Evolutionary conservation across 1,140 invertebrate genomes (phyloP), one percentile per base, ranked within the genome.

Genomic region (Tribolium madens): DNA sequence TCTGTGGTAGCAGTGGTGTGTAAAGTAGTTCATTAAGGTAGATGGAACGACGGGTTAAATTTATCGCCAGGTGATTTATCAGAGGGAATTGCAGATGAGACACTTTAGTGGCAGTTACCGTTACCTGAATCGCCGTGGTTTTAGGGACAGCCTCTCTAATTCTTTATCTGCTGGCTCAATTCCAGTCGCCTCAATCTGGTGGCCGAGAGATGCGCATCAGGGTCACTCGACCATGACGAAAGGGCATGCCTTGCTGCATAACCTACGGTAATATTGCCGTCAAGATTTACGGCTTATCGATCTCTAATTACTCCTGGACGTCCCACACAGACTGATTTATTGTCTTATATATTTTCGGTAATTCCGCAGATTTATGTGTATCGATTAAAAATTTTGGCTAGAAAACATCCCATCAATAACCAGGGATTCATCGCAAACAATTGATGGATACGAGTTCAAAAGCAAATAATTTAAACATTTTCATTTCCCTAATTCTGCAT

Each of bases 51-150:
- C 74, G 60, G 53, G 46, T 53, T 31, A 72, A 79, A 83, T 83
- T 83, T 81, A 83, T 81, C 73, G 69, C 80, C 69, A 60, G 76
- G 74, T 76, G 78, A 83, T 83, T 83, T 83, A 82, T 83, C 82
- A 81, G 78, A 50, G 75, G 74, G 80, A 83, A 83, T 83, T 81
- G 82, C 80, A 83, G 81, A 83, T 81, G 80, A 83, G 82, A 82
- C 82, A 82, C 79, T 83, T 83, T 82, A 82, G 78, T 80, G 81
- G 80, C 82, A 81, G 79, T 82, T 81, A 81, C 81, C 73, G 81
- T 79, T 83, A 82, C 82, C 82, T 82, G 82, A 70, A 74, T 74
- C 72, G 50, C 70, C 73, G 77, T 76, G 79, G 81, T 76, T 80
- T 75, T 33, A 74, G 57, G 73, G 73, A 78, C 77, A 78, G 77